Evolutionary conservation across 2,888 invertebrate genomes (phyloP), one percentile per base, ranked within the genome.

Genomic region (Camptogramma bilineatum): DNA sequence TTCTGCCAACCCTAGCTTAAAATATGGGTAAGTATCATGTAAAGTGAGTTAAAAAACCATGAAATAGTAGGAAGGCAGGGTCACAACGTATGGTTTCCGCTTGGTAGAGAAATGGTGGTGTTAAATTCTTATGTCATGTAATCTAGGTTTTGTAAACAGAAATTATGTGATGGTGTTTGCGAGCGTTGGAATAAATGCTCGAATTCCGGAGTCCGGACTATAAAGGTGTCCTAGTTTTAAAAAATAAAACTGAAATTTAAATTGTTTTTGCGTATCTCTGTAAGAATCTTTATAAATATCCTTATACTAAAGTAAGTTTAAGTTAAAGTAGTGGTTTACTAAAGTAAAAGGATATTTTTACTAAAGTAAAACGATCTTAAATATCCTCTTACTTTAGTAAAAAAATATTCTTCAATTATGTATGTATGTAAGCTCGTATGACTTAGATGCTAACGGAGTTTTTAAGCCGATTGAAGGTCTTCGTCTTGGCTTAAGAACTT

Each of bases 41-140:
- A 56, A 48, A 60, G 52, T 47, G 34, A 53, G 52, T 52, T 52
- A 59, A 59, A 58, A 58, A 59, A 52, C 19, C 31, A 34, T 59
- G 52, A 53, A 28, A 21, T 24, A 31, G 16, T 47, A 18, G 18
- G 28, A 28, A 44, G 16, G 47, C 10, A 9, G 3, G 17, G 18
- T 19, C 34, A 56, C 48, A 56, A 56, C 31, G 34, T 16, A 56
- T 56, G 16, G 1, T 56, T 48, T 56, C 56, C 56, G 56, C n/a
- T 10, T 19, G 1, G 9, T 5, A 19, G 42, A 4, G 31, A 48
- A 56, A 56, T 18, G 47, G 55, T 47, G 21, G 48, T 34, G 56
- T 48, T 56, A 56, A 56, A 56, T 56, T 56, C 56, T 48, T 56
- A 39, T 18, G 55, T n/a, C 48, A 19, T 34, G 34, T 56, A 47